Conservation (phyloP, 2,113 vertebrate genomes). For the Melospiza georgiana region DNA sequence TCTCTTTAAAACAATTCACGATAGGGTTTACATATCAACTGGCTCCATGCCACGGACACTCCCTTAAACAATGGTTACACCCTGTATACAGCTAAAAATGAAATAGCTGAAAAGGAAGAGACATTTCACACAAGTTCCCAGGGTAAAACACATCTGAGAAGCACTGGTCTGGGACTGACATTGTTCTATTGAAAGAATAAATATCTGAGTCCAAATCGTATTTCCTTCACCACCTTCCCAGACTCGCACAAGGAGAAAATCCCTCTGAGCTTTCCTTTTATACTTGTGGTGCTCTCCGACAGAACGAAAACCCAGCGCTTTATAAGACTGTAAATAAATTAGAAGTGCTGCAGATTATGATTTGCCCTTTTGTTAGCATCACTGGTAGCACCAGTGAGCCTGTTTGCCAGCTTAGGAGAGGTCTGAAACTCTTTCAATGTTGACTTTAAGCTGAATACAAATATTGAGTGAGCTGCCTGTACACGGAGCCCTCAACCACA, state of each 20-base stretch:
- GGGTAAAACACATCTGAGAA: constrained; percentile 43
- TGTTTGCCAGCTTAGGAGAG: background rate
- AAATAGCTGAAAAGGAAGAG: constrained; percentile 54
- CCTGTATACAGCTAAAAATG: constrained; percentile 51
- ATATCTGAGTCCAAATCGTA: constrained; percentile 22
- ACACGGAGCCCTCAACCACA: background rate
- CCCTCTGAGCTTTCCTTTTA: constrained; percentile 2
- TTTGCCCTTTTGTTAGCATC: background rate
- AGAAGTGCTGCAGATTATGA: background rate
- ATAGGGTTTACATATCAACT: background rate
- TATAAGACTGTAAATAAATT: background rate
- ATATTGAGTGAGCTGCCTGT: background rate
- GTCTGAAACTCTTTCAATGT: background rate
- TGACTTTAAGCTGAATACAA: background rate
- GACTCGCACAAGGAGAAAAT: constrained; percentile 59
- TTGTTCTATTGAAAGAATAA: constrained; percentile 70
- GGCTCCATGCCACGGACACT: background rate
- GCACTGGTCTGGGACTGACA: constrained; percentile 26
- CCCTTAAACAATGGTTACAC: constrained; percentile 43
- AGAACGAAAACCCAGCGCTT: background rate
- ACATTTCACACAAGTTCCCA: constrained; percentile 62
- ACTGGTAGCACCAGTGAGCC: background rate
- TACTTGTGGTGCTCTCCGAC: background rate
- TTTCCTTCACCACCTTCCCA: constrained; percentile 66
- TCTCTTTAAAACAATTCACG: background rate